These are phyloP conservation scores for Omphaloscelis lunosa DNA, from an alignment of 2,888 invertebrate genomes.

Conservation along the genomic window DNA sequence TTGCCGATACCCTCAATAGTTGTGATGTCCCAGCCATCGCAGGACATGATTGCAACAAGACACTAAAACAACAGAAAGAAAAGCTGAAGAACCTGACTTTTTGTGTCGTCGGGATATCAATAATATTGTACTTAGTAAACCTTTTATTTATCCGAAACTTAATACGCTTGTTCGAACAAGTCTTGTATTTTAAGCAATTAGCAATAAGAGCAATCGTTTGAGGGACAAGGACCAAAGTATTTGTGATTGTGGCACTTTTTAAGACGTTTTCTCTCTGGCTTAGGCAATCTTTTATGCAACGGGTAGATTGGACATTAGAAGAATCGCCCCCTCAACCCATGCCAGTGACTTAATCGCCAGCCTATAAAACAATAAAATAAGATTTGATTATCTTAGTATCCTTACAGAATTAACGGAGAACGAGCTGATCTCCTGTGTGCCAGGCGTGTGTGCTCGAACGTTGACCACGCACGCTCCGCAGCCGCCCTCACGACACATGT, in stretches of 20 bases:
- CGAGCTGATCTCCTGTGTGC: conserved; percentile 30
- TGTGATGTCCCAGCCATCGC: conserved; percentile 91
- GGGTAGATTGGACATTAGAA: not conserved
- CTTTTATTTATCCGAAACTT: too few species aligned
- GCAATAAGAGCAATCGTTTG: not conserved
- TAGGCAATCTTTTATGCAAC: not conserved
- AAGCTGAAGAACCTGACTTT: not conserved
- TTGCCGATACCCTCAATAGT: conserved; percentile 93
- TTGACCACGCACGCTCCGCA: conserved; percentile 91
- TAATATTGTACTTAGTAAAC: not conserved
- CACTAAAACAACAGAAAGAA: conserved; percentile 70
- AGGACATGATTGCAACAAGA: conserved; percentile 87
- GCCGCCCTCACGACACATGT: conserved; percentile 93
- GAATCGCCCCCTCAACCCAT: not conserved
- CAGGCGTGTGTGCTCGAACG: conserved; percentile 37
- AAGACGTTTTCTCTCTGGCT: not conserved
- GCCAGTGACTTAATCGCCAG: not conserved
- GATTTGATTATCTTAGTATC: not conserved
- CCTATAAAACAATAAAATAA: not conserved
- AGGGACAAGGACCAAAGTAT: not conserved
- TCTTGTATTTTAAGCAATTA: not conserved
- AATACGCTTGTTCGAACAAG: not conserved
- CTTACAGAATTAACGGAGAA: conserved; percentile 62
- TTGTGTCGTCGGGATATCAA: not conserved
- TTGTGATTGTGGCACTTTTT: not conserved